Base-by-base conservation (phyloP, 1,140 invertebrate species). In the Probaryconus sp. region DNA sequence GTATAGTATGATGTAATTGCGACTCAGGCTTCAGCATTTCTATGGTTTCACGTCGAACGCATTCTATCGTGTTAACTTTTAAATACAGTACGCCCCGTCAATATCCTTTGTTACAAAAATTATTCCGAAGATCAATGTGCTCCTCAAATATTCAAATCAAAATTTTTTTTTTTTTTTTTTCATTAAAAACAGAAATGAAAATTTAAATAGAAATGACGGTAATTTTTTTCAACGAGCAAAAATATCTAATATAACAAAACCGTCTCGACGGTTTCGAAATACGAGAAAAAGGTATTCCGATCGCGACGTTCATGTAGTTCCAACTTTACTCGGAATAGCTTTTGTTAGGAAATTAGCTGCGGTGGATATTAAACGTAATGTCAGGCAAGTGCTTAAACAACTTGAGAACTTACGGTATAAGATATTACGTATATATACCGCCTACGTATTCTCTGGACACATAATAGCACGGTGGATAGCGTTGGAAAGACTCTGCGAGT, bases 331-430 rank as follows among this genome's bases (percentile, higher is more conserved):
- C n/a, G 40, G 20, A 30, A 48, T 56, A 35, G 53, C 45, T 68
- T 68, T 68, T 58, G 45, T 50, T n/a, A 37, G 28, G 42, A 68
- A 69, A 69, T 69, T 61, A 69, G 58, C 50, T 30, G 43, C 56
- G 42, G 6, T 33, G 30, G 43, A 48, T 61, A 63, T 63, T 71
- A 63, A 55, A 42, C 43, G 43, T 63, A 71, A 63, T 71, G 67
- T 63, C 50, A 63, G 50, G 31, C 48, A 63, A 71, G 45, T 63
- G 56, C 56, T 71, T 63, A 56, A 71, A 70, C 58, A 51, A 45
- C 68, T 64, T 64, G 51, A 51, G 58, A 71, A 64, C 68, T 71
- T 71, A 71, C 68, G 68, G 69, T 60, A 72, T 65, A 72, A 71
- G 60, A 65, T 65, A 72, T 64, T 72, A 72, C 45, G 35, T 48